Evolutionary conservation across 1,140 invertebrate genomes (phyloP).

Genomic region (Drosophila insularis): DNA sequence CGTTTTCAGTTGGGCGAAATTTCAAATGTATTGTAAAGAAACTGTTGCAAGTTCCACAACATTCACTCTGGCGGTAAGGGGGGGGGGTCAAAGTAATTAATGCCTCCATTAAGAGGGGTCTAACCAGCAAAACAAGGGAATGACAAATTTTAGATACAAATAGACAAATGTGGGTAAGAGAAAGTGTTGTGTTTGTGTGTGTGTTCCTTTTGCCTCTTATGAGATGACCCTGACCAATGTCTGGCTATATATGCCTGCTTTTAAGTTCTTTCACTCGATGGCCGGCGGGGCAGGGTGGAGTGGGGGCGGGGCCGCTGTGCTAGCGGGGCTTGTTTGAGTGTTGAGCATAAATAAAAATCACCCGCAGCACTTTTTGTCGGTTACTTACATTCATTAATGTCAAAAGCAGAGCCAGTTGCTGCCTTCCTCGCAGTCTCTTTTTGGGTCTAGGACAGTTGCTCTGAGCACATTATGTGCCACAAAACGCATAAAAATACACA

Average conservation of each 20-base stretch:
- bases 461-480: constrained; percentile 71
- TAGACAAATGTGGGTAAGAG: constrained; percentile 5
- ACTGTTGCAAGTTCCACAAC: neutral
- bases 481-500: constrained; percentile 68
- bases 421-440: constrained; percentile 24
- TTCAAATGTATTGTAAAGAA: neutral
- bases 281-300: neutral
- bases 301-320: no score
- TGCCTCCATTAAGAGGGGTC: neutral
- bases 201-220: neutral
- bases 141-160: constrained; percentile 7
- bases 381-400: constrained; percentile 78
- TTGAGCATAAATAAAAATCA: constrained; percentile 68
- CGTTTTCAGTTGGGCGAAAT: no score
- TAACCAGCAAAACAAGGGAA: neutral
- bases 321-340: constrained; percentile 30
- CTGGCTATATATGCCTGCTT: constrained; percentile 37
- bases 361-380: constrained; percentile 62
- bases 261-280: constrained; percentile 29
- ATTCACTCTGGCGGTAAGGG: neutral
- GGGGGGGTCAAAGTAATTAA: neutral
- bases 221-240: constrained; percentile 10
- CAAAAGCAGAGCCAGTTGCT: constrained; percentile 43
- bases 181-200: neutral
- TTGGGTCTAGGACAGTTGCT: constrained; percentile 49